phyloP scores from a whole-genome alignment of 1,140 invertebrate genomes.

The Colletes gigas region DNA sequence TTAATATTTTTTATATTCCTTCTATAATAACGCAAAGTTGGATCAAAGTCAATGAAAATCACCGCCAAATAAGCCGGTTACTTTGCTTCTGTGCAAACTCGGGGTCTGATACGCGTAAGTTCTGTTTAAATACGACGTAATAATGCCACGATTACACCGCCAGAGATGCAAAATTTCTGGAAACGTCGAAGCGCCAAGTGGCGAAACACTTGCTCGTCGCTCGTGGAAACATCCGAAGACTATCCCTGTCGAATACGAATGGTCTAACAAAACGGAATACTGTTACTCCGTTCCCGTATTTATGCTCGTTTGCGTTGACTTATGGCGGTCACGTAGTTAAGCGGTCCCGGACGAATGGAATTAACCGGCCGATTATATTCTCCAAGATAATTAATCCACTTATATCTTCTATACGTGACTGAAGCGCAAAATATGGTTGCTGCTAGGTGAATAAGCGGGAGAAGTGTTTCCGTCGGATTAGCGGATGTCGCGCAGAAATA shows the following conservation, averaged over 20 bases:
- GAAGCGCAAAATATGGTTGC: constrained; percentile 16
- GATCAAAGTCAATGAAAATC: no score
- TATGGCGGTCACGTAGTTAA: constrained; percentile 55
- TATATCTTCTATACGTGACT: constrained; percentile 52
- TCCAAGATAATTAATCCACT: constrained; percentile 60
- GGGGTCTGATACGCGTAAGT: no score
- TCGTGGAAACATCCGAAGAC: not conserved
- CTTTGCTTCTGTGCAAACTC: no score
- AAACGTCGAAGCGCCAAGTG: no score
- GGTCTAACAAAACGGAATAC: not conserved
- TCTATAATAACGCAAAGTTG: no score
- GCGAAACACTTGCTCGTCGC: no score
- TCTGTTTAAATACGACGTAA: no score
- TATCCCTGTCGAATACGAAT: not conserved
- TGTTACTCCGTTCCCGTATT: constrained; percentile 30
- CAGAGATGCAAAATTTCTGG: no score
- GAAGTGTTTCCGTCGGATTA: not conserved
- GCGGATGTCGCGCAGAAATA: not conserved
- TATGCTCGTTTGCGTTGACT: constrained; percentile 38
- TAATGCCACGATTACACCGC: no score
- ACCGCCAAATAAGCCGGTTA: no score
- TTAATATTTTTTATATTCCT: no score
- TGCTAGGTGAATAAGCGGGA: constrained; percentile 10
- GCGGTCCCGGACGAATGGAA: constrained; percentile 52
- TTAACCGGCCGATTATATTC: constrained; percentile 63